phyloP scores from a whole-genome alignment of 2,113 vertebrate genomes.

The Probosciger aterrimus region DNA sequence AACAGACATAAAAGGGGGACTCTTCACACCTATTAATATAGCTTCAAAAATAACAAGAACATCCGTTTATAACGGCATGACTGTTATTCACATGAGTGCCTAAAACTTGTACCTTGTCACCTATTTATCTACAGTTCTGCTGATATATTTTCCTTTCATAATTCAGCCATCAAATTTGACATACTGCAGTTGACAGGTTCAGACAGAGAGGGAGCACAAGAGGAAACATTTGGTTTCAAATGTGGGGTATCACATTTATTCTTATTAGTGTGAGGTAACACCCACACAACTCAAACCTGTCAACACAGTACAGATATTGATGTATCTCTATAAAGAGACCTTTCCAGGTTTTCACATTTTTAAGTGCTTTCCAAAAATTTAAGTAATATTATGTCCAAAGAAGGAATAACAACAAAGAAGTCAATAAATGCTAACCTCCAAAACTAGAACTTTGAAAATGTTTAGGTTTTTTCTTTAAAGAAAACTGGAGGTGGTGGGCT shows the following conservation, averaged over 20 bases:
- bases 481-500: not conserved
- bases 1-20: not conserved
- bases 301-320: not conserved
- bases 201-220: not conserved
- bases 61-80: not conserved
- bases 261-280: slow-evolving; percentile 40
- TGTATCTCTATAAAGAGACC: not conserved
- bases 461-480: not conserved
- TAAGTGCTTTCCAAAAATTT: not conserved
- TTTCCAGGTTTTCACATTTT: not conserved
- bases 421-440: not conserved
- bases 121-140: not conserved
- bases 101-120: not conserved
- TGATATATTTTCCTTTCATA: not conserved
- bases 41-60: not conserved
- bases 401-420: not conserved
- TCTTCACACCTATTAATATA: not conserved
- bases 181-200: not conserved
- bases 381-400: not conserved
- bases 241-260: slow-evolving; percentile 37
- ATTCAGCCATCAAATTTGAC: not conserved
- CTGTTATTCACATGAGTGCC: not conserved
- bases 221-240: slow-evolving; percentile 14
- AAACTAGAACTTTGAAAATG: not conserved
- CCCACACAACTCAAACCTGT: slow-evolving; percentile 31